phyloP scores from a whole-genome alignment of 2,888 invertebrate genomes.

The Brachyopa scutellaris region DNA sequence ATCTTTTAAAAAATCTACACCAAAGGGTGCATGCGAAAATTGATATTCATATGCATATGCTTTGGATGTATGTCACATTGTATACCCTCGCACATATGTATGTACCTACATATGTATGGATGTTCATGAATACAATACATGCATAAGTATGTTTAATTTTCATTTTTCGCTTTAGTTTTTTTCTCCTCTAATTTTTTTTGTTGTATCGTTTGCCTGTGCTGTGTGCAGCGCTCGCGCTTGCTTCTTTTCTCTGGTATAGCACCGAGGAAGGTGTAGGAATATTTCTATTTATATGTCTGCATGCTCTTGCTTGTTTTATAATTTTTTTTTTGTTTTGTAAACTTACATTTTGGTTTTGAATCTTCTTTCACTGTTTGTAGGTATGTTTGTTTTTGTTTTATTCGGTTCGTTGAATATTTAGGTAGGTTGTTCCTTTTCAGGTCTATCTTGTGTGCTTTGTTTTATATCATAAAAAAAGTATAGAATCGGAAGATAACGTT shows the following conservation, averaged over 20 bases:
- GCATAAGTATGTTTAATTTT: constrained; percentile 24
- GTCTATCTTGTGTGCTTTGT: constrained; percentile 18
- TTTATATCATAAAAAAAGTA: constrained; percentile 16
- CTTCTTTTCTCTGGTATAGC: constrained; percentile 34
- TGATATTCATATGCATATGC: constrained; percentile 31
- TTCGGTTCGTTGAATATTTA: constrained; percentile 55
- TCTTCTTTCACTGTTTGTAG: constrained; percentile 10
- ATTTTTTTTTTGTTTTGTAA: constrained; percentile 26
- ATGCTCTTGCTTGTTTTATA: background rate
- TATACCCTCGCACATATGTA: background rate
- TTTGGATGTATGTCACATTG: constrained; percentile 19
- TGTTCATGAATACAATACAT: too few species aligned
- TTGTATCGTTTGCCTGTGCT: background rate
- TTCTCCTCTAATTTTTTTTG: constrained; percentile 1
- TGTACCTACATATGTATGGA: too few species aligned
- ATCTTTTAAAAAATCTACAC: too few species aligned
- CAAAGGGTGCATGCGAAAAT: constrained; percentile 27
- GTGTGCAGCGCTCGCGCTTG: constrained; percentile 32
- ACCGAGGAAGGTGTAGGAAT: constrained; percentile 59
- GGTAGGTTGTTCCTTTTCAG: constrained; percentile 49
- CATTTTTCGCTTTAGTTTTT: constrained; percentile 29
- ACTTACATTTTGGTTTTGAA: constrained; percentile 34
- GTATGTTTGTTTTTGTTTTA: constrained; percentile 22
- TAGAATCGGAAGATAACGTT: background rate
- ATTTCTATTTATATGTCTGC: constrained; percentile 59